Conservation (phyloP, 2,113 vertebrate species). For the Tringa solitaria region DNA sequence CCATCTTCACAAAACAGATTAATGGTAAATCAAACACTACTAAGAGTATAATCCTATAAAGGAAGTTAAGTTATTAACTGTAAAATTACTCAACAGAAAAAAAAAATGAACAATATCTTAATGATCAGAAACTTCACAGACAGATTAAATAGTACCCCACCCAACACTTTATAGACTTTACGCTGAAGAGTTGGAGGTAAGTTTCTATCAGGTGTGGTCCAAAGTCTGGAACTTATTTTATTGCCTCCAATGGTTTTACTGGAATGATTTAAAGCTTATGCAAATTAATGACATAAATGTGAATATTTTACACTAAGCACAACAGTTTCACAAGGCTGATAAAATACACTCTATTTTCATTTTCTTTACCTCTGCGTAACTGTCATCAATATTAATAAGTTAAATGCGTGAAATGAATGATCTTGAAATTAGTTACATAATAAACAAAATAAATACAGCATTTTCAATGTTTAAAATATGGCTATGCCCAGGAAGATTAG, state of each 20-base stretch:
- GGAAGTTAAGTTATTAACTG: background rate
- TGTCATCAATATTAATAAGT: background rate
- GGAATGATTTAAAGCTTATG: background rate
- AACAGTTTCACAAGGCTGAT: background rate
- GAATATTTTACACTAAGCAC: background rate
- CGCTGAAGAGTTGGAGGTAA: background rate
- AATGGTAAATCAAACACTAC: background rate
- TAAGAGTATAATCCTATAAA: background rate
- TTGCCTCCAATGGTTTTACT: background rate
- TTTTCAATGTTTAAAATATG: background rate
- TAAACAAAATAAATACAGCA: background rate
- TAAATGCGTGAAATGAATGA: rapidly evolving
- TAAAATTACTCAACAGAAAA: background rate
- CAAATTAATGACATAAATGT: background rate
- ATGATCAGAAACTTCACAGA: background rate
- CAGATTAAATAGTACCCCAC: background rate
- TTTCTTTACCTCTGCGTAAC: background rate
- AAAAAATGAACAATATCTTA: background rate
- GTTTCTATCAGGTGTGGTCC: background rate
- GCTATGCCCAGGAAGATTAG: background rate
- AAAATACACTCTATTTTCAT: background rate
- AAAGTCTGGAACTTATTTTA: conserved; percentile 30
- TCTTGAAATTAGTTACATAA: background rate
- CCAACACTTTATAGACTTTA: background rate
- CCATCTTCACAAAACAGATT: background rate